A percentile compares a stretch with the other conserved stretches of the same genome.
Conservation (phyloP, 2,888 invertebrate genomes). For the Acanthoscelides obtectus region DNA sequence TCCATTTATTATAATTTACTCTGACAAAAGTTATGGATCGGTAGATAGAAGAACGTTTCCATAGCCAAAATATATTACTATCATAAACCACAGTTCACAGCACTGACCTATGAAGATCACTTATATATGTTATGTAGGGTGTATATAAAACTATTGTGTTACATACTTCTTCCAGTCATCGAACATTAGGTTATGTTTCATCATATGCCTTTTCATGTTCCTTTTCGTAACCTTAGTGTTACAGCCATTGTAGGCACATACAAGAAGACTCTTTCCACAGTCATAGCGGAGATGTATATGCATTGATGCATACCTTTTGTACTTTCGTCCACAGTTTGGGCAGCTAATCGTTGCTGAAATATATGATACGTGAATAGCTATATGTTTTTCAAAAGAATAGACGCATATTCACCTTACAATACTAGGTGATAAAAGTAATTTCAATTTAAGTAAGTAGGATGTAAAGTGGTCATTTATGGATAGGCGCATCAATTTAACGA, state of each 20-base stretch:
- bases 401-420: too few species aligned
- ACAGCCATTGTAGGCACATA: conserved; percentile 17
- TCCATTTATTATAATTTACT: too few species aligned
- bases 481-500: too few species aligned
- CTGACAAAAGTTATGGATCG: too few species aligned
- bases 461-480: too few species aligned
- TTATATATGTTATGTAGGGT: too few species aligned
- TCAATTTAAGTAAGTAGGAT: too few species aligned
- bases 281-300: conserved; percentile 22
- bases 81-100: not conserved
- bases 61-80: not conserved
- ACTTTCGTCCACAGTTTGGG: conserved; percentile 19
- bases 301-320: conserved; percentile 15
- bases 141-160: not conserved
- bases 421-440: too few species aligned
- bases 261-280: conserved; percentile 15
- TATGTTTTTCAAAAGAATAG: too few species aligned
- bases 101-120: not conserved
- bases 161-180: conserved; percentile 20
- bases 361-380: too few species aligned
- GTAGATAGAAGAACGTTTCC: not conserved
- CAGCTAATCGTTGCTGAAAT: not conserved
- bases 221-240: conserved; percentile 20
- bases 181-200: conserved; percentile 15
- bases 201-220: conserved; percentile 26